A percentile compares a stretch with the other conserved stretches of the same genome.
phyloP scores from a whole-genome alignment of 2,797 vertebrate genomes.

The Aulostomus chinensis region DNA sequence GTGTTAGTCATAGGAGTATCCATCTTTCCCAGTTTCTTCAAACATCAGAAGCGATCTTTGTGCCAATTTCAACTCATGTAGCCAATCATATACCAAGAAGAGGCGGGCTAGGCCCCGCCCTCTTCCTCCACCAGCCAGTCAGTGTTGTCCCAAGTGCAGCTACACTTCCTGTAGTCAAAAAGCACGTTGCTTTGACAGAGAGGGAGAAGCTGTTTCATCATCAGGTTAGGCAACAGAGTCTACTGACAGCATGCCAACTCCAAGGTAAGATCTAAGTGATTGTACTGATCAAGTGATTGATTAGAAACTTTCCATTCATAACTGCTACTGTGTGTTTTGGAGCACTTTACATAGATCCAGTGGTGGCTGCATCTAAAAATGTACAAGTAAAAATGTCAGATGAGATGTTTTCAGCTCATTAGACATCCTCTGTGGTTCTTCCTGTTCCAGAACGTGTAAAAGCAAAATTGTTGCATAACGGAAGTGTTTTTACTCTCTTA shows the following conservation, averaged over 20 bases:
- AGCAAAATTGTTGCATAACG: too few relatives aligned
- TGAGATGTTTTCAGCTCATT: too few relatives aligned
- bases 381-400: too few relatives aligned
- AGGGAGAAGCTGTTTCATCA: slow-evolving; percentile 30
- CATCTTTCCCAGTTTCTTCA: neutral
- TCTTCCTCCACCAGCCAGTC: slow-evolving; percentile 50
- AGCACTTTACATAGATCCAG: too few relatives aligned
- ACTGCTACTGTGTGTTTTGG: too few relatives aligned
- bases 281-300: too few relatives aligned
- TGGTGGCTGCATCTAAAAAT: too few relatives aligned
- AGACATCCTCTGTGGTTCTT: too few relatives aligned
- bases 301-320: too few relatives aligned
- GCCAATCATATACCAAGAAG: slow-evolving; percentile 51
- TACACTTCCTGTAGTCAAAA: slow-evolving; percentile 66
- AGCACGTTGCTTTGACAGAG: slow-evolving; percentile 67
- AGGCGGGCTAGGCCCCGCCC: slow-evolving; percentile 29
- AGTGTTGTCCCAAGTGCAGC: slow-evolving; percentile 28
- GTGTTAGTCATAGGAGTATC: too few relatives aligned
- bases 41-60: slow-evolving; percentile 37
- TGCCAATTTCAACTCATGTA: slow-evolving; percentile 22
- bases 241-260: slow-evolving; percentile 67
- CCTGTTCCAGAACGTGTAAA: too few relatives aligned
- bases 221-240: slow-evolving; percentile 12
- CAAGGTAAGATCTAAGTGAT: slow-evolving; percentile 66
- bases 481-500: too few relatives aligned